Percentiles rank a stretch among this genome's conserved stretches.
Conservation (phyloP, 2,113 vertebrate genomes). For the Peromyscus californicus region DNA sequence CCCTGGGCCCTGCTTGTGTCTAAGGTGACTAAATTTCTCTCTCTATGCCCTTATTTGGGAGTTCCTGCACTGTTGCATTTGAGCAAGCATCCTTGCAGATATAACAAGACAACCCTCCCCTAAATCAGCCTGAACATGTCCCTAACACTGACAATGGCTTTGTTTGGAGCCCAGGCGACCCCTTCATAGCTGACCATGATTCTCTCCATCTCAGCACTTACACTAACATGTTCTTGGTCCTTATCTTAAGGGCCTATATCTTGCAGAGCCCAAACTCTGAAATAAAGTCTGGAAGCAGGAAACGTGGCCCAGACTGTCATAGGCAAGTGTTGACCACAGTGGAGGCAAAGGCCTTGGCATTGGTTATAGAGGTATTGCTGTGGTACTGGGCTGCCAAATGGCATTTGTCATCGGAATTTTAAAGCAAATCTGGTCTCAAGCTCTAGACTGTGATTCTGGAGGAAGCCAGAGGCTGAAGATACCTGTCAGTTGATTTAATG, state of each 20-base stretch:
- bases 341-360: not conserved
- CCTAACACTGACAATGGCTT: too few relatives aligned
- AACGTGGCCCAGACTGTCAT: not conserved
- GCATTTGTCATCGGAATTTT: not conserved
- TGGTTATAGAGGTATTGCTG: not conserved
- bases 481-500: not conserved
- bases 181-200: rapidly evolving
- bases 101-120: not conserved
- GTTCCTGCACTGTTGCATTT: not conserved
- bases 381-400: not conserved
- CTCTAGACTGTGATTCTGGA: not conserved
- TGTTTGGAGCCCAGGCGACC: not conserved
- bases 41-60: not conserved
- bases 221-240: not conserved
- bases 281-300: slow-evolving; percentile 28
- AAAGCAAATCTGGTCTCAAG: not conserved
- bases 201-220: not conserved
- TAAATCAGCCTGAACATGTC: not conserved
- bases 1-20: not conserved
- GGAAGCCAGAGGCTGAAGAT: not conserved
- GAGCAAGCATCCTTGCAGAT: not conserved
- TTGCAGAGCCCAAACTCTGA: not conserved
- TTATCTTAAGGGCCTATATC: not conserved
- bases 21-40: not conserved
- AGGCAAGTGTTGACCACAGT: not conserved